Evolutionary conservation across 1,140 invertebrate genomes (phyloP).

Genomic region (Drosophila parvula): DNA sequence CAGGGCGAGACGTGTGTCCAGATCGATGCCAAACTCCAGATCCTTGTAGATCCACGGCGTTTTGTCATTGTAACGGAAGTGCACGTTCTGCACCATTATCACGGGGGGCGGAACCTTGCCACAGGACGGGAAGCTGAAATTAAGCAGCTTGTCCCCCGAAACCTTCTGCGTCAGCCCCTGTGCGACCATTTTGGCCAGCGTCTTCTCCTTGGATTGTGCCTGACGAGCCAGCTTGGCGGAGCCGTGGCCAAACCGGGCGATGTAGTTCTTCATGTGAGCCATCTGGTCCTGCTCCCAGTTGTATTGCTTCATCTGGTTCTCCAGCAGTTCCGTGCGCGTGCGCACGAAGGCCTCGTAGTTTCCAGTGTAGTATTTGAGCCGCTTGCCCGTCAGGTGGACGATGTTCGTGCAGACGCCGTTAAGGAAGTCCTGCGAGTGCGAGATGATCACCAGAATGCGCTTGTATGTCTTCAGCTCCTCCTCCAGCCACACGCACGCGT

Average conservation of each 20-base stretch:
- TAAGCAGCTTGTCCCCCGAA: slow-evolving; percentile 93
- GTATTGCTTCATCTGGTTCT: slow-evolving; percentile 99
- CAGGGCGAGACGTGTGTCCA: slow-evolving; percentile 98
- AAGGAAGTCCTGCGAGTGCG: slow-evolving; percentile 99
- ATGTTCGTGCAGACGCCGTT: slow-evolving; percentile 99
- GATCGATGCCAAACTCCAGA: slow-evolving; percentile 99
- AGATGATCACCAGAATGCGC: slow-evolving; percentile 98
- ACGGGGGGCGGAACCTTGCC: slow-evolving; percentile 99
- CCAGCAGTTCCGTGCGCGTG: slow-evolving; percentile 96
- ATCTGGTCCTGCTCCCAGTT: slow-evolving; percentile 99
- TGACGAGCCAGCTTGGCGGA: slow-evolving; percentile 98
- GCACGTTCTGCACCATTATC: slow-evolving; percentile 99
- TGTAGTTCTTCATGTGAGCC: slow-evolving; percentile 99
- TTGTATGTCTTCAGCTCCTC: slow-evolving; percentile 98
- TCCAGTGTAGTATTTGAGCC: slow-evolving; percentile 97
- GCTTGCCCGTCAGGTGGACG: slow-evolving; percentile 96
- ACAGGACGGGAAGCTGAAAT: slow-evolving; percentile 98
- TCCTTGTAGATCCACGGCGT: slow-evolving; percentile 98
- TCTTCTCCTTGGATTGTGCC: slow-evolving; percentile 99
- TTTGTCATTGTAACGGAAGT: slow-evolving; percentile 95
- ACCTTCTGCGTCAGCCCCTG: slow-evolving; percentile 98
- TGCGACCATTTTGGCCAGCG: slow-evolving; percentile 99
- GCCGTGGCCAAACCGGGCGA: slow-evolving; percentile 99
- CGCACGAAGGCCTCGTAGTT: slow-evolving; percentile 98
- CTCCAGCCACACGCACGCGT: slow-evolving; percentile 99